Evolutionary conservation across 2,113 vertebrate genomes (phyloP), one percentile per base, ranked within the genome.

Genomic region (Leucosticte australis): DNA sequence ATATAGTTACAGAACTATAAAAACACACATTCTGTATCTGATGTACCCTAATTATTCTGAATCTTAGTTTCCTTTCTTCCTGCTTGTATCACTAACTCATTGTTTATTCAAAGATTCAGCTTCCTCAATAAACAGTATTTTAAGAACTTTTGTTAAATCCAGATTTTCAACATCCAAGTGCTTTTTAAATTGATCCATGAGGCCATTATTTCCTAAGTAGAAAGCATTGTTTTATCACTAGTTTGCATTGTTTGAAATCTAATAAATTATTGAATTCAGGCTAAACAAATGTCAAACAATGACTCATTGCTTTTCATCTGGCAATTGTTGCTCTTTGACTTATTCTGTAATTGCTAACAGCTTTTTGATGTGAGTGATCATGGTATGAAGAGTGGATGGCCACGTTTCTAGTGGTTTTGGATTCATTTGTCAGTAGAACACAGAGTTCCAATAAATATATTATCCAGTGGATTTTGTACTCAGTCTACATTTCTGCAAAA

Each of bases 221-320:
- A 93, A 92, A 95, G 9, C 21, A 49, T 11, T 17, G 4, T 64
- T 93, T 88, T 56, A 35, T 78, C 28, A 47, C 12, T 31, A 76
- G 50, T 87, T 94, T 89, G 65, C 55, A 76, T 53, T 80, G 50
- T 55, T 89, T 91, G 75, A 94, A 96, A 89, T 41, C 41, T 84
- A 65, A 7, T 63, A 79, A 92, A 30, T 93, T 87, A 79, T 50
- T 87, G 73, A 93, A 91, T 89, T 83, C 60, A 81, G 37, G 41
- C 31, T 87, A 90, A 94, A 89, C 46, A 89, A 82, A 86, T 92
- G 83, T 84, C 94, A 96, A 70, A 96, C n/a, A 93, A 74, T 96
- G 89, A 96, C 60, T 89, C 94, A 94, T 78, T 75, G 53, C 31
- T 95, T 93, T 76, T 80, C 65, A 90, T 79, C n/a, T 35, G 23